These are phyloP conservation scores for Pterostichus madidus DNA, from an alignment of 2,888 invertebrate genomes.

Conservation along the genomic window DNA sequence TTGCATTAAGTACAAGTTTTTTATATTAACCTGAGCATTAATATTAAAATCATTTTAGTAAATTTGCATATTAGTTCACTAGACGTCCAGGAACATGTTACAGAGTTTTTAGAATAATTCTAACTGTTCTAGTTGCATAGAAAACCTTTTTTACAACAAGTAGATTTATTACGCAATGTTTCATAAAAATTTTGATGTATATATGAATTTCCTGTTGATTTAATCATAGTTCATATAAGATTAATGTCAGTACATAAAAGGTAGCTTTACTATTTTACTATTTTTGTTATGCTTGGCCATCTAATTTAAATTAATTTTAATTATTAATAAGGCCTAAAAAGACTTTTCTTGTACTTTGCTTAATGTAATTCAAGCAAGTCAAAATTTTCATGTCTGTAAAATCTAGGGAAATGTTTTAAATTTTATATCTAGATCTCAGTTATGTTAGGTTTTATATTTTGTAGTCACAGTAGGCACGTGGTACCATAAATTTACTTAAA, in stretches of 20 bases:
- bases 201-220: conserved; percentile 31
- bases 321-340: conserved; percentile 21
- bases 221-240: conserved; percentile 26
- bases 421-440: not conserved
- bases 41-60: conserved; percentile 19
- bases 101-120: conserved; percentile 7
- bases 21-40: conserved; percentile 25
- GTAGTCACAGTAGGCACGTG: not conserved
- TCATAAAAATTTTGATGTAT: conserved; percentile 33
- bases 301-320: conserved; percentile 40
- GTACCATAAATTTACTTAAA: no score
- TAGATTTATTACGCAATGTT: conserved; percentile 30
- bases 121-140: conserved; percentile 37
- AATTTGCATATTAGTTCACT: conserved; percentile 22
- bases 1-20: conserved; percentile 32
- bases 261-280: conserved; percentile 24
- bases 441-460: not conserved
- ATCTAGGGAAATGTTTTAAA: not conserved
- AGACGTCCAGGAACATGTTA: conserved; percentile 3
- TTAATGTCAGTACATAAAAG: not conserved
- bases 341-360: conserved; percentile 15
- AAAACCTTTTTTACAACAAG: not conserved
- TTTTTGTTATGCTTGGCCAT: not conserved
- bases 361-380: not conserved
- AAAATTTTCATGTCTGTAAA: not conserved